Evolutionary conservation across 1,140 invertebrate species (phyloP).

Genomic region (Parasteatoda tepidariorum): DNA sequence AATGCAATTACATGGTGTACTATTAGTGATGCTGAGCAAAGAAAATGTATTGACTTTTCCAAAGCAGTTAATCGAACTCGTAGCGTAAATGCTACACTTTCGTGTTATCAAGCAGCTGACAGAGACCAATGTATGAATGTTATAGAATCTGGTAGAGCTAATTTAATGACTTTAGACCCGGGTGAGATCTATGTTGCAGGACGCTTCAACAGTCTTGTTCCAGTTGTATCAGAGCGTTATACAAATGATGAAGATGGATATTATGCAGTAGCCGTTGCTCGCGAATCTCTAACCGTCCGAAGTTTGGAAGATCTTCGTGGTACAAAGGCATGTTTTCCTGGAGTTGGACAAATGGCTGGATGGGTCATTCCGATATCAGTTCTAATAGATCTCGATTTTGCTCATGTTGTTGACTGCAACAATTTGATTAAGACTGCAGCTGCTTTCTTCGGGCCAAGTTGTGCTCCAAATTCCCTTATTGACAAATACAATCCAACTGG

Average conservation of each 20-base stretch:
- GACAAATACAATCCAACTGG: constrained; percentile 95
- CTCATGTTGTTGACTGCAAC: constrained; percentile 78
- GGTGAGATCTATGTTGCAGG: constrained; percentile 94
- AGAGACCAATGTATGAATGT: constrained; percentile 70
- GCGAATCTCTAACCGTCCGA: constrained; percentile 74
- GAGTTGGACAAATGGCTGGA: constrained; percentile 89
- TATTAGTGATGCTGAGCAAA: constrained; percentile 77
- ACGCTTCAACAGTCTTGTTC: constrained; percentile 90
- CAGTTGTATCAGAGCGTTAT: constrained; percentile 76
- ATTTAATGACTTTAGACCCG: constrained; percentile 88
- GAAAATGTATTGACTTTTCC: constrained; percentile 81
- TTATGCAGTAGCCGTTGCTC: constrained; percentile 86
- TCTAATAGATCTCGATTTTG: constrained; percentile 62
- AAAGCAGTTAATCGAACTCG: constrained; percentile 70
- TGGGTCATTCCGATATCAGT: constrained; percentile 89
- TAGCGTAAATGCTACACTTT: constrained; percentile 53
- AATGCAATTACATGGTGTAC: constrained; percentile 79
- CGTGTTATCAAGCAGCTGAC: constrained; percentile 63
- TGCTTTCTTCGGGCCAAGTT: constrained; percentile 89
- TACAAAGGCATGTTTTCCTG: constrained; percentile 87
- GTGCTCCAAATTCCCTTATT: constrained; percentile 90
- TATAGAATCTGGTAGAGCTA: constrained; percentile 77
- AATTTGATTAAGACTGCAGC: constrained; percentile 95
- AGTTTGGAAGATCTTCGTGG: constrained; percentile 78
- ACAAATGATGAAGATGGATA: constrained; percentile 65